Conservation (phyloP, 2,113 vertebrate species). For the Irena cyanogastra region DNA sequence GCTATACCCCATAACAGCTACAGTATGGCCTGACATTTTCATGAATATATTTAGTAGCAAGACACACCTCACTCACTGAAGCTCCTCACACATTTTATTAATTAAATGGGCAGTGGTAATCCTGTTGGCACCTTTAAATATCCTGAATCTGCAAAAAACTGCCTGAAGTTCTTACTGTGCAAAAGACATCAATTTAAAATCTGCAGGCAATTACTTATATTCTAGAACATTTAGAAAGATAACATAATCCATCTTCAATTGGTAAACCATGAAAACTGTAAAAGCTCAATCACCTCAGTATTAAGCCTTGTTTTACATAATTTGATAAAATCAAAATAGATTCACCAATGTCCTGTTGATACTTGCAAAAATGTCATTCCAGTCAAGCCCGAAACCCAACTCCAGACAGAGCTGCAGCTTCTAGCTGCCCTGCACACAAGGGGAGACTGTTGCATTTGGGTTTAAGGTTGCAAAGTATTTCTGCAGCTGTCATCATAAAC, state of each 20-base stretch:
- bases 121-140: neutral
- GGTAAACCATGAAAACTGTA: neutral
- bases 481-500: neutral
- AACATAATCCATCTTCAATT: neutral
- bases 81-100: neutral
- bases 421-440: neutral
- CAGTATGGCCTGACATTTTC: neutral
- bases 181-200: neutral
- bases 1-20: neutral
- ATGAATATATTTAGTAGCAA: neutral
- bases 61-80: neutral
- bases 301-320: neutral
- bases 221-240: neutral
- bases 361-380: neutral
- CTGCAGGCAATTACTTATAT: neutral
- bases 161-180: neutral
- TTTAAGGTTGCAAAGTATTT: neutral
- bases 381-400: neutral
- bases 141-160: neutral
- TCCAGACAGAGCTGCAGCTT: neutral
- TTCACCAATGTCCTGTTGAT: neutral
- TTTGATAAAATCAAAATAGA: neutral
- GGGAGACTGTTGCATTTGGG: too few relatives aligned
- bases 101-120: neutral
- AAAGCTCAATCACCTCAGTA: neutral